Base-by-base conservation (phyloP, 2,888 invertebrate species). In the Caenorhabditis sp. region DNA sequence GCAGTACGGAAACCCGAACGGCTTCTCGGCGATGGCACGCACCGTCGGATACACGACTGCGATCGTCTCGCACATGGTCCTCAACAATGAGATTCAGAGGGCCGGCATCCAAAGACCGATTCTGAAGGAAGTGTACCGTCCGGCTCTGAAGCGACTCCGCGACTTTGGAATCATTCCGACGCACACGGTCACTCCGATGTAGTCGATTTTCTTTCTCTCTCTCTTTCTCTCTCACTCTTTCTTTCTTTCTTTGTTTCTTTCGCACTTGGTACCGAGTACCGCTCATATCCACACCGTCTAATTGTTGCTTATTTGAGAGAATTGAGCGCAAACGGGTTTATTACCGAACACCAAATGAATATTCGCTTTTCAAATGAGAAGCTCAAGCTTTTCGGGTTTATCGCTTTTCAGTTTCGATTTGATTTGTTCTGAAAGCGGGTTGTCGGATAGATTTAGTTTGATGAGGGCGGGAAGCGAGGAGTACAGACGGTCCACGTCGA, bases 81-180 rank as follows among this genome's bases (percentile, higher is more conserved):
- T 99, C 13, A 95, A 96, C 90, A 97, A 96, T 94, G 99, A 99
- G 91, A 98, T 99, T 86, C 98, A 99, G 90, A 93, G 94, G 81
- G 93, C 94, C 73, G 99, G 99, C 3, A 94, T 95, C 79, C 93
- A 98, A 15, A 91, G 96, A 41, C 99, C 99, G 0, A 94, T 98
- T 88, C 93, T 94, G 0, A 93, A 94, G 0, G 95, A 96, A 71
- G 95, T 98, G 75, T 99, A 97, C 91, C 83, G 90, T 45, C 95
- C 99, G 0, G 93, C 99, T 89, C 91, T 99, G 74, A 93, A 93
- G 35, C 92, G 98, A 70, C 92, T 99, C 37, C 92, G 94, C 85
- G 87, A 88, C 58, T 83, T 85, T 62, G 88, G 87, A 26, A 88
- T 88, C 53, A 63, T 75, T 9, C 86, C 87, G 7, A 88, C 83